These are phyloP conservation scores for Grapholita molesta DNA, from an alignment of 1,140 invertebrate genomes.

Conservation along the genomic window DNA sequence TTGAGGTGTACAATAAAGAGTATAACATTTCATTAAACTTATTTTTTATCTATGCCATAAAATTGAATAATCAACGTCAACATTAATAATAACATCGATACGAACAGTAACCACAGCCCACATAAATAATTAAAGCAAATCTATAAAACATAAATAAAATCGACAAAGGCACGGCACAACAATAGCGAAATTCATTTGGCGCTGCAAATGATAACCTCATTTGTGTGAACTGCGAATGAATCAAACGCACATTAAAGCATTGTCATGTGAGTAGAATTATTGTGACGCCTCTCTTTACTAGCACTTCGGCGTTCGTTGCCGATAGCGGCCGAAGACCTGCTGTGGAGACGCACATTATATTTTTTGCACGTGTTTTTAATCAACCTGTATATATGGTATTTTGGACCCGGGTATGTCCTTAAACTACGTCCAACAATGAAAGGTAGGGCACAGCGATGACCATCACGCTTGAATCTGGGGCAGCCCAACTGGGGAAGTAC, in stretches of 20 bases:
- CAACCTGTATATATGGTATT: too few species aligned
- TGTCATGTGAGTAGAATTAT: slow-evolving; percentile 71
- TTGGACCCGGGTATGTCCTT: too few species aligned
- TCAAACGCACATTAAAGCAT: slow-evolving; percentile 74
- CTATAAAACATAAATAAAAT: slow-evolving; percentile 18
- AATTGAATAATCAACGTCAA: too few species aligned
- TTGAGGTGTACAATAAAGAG: too few species aligned
- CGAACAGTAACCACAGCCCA: slow-evolving; percentile 7
- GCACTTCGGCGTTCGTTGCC: slow-evolving; percentile 52
- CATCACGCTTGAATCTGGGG: too few species aligned
- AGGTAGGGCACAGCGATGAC: too few species aligned
- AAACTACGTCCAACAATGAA: too few species aligned
- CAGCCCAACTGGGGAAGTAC: too few species aligned
- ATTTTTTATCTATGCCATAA: too few species aligned
- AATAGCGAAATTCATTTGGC: slow-evolving; percentile 63
- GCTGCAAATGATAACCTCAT: slow-evolving; percentile 74
- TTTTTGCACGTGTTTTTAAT: not conserved
- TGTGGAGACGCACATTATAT: slow-evolving; percentile 7
- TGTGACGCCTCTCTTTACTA: slow-evolving; percentile 69
- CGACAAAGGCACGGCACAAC: slow-evolving; percentile 29
- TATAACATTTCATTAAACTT: too few species aligned
- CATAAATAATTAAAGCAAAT: slow-evolving; percentile 17
- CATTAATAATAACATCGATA: slow-evolving; percentile 53
- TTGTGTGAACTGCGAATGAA: slow-evolving; percentile 66
- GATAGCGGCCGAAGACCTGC: slow-evolving; percentile 13